Base-by-base conservation (phyloP, 2,888 invertebrate genomes). In the Entomobrya proxima region DNA sequence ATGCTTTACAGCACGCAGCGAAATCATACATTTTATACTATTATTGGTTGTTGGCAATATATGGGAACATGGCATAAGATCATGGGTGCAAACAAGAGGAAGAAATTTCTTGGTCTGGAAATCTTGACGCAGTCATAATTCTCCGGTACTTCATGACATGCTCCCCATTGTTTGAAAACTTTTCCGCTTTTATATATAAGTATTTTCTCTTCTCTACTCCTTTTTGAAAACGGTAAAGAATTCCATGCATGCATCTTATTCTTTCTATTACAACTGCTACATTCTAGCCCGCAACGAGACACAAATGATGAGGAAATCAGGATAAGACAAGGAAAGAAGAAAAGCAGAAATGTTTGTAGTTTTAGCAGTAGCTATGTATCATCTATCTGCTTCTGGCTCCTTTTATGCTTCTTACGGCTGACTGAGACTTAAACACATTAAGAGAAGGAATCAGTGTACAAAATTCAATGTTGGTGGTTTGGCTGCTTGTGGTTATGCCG, bases 101-200 rank as follows among this genome's bases (percentile, higher is more conserved):
- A 83, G 87, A 86, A 87, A 86, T 87, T 86, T 87, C 86, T 87
- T 74, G 85, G 86, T 88, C 86, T 80, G 87, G 86, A 81, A 87
- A 86, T 87, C 88, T 88, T 88, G 88, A 84, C 87, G 87, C 86
- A 88, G 89, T 89, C 89, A 89, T 89, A 87, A 88, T 87, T 89
- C 89, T 89, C 86, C 77, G 75, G 67, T 74, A 79, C 85, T 80
- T 86, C 85, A 88, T 79, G 67, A 86, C 82, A 82, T 82, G 82
- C 55, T 87, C 82, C 85, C 87, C 88, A 86, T 89, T 88, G 87
- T 89, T 89, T 87, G 86, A 87, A 89, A 89, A 88, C 86, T 88
- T 89, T 80, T 87, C 77, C 69, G 50, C 75, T 75, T 55, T 37
- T 52, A 32, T 75, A 55, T 75, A 75, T 24, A 75, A 67, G 67